Base-by-base conservation (phyloP, 2,888 invertebrate species). In the Diaprepes abbreviatus region DNA sequence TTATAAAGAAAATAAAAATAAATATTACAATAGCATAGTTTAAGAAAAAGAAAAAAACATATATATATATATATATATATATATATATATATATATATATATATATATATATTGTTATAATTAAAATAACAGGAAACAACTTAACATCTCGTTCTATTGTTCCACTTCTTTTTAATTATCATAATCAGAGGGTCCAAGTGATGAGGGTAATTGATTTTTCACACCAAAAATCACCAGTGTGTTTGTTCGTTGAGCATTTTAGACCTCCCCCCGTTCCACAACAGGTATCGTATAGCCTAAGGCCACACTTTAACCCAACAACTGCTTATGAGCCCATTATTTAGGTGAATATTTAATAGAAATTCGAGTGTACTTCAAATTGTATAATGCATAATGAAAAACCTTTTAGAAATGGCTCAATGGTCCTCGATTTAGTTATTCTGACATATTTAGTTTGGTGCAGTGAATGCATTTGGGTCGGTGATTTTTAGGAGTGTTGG, bases 181-280 rank as follows among this genome's bases (percentile, higher is more conserved):
- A 45, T 33, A 57, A 62, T 17, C 55, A 33, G n/a, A 54, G 68
- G 58, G 68, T 45, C 12, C 31, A 14, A 31, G 31, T 33, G 33
- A 72, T 72, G 70, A 54, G 73, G 73, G 71, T 70, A 73, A 73
- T 73, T 73, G 73, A 73, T 73, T 73, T 73, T 73, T 73, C 68
- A 68, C 73, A 55, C 73, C 59, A 35, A 71, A 71, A 60, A 60
- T 67, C 52, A 57, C 65, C 54, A 66, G 58, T 62, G 43, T 71
- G 54, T 66, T 66, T 71, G 71, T 14, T 71, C 66, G 59, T 33
- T 63, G 71, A 63, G 48, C 66, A 38, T 52, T 64, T 33, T 17
- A 43, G 66, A 43, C 71, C 66, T 36, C 71, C 66, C 71, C 52
- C 50, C 52, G 64, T 17, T 33, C 33, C 60, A 73, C 71, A 73